Evolutionary conservation across 64 coral and sea anemone species (phyloP).

Genomic region (Orbicella faveolata): DNA sequence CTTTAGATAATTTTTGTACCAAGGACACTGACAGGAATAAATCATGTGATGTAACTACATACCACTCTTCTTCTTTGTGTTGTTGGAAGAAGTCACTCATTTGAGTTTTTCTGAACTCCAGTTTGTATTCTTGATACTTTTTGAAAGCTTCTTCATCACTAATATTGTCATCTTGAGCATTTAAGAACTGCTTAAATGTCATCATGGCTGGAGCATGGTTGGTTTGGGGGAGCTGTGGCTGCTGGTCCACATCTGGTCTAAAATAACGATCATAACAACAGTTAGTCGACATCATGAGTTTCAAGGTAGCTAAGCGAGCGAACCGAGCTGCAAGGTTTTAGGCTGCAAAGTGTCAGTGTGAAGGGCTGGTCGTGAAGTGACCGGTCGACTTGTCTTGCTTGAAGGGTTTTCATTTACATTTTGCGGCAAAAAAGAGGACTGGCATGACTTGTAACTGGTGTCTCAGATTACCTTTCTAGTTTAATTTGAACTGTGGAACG

Average conservation of each 20-base stretch:
- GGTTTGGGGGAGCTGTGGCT: conserved; percentile 1
- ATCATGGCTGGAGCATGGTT: conserved; percentile 71
- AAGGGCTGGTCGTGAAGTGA: no score
- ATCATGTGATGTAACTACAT: conserved; percentile 18
- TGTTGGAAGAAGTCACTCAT: conserved; percentile 92
- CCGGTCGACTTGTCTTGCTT: no score
- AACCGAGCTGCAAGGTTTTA: no score
- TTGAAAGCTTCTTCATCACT: conserved; percentile 91
- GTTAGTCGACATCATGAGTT: no score
- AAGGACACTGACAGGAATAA: neutral
- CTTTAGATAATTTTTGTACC: neutral
- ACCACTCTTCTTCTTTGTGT: conserved; percentile 99
- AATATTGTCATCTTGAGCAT: conserved; percentile 93
- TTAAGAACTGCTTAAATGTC: conserved; percentile 96
- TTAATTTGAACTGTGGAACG: no score
- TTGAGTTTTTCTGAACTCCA: conserved; percentile 98
- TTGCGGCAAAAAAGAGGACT: no score
- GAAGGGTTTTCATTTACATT: no score
- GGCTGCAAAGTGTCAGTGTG: no score
- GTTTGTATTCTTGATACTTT: conserved; percentile 97
- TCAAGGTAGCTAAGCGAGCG: no score
- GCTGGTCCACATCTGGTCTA: conserved; percentile 39
- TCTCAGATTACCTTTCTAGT: no score
- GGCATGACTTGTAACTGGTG: no score
- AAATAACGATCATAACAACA: neutral